A percentile compares a stretch with the other conserved stretches of the same genome.
Conservation (phyloP, 2,113 vertebrate genomes). For the Platysteira castanea region DNA sequence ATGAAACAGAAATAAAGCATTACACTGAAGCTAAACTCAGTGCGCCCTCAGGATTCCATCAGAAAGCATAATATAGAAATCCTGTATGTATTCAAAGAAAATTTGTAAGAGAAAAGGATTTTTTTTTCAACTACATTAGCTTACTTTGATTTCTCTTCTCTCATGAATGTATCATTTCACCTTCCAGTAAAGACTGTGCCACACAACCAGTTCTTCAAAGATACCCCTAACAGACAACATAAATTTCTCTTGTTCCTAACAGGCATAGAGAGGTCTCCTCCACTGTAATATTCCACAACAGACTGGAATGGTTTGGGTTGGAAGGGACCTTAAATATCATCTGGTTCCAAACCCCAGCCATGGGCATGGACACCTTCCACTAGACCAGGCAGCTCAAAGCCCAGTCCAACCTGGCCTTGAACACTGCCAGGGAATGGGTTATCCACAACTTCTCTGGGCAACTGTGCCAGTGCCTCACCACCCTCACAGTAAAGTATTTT, state of each 20-base stretch:
- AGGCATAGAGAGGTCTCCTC: not conserved
- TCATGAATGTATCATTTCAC: not conserved
- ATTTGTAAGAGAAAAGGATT: not conserved
- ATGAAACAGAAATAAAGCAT: not conserved
- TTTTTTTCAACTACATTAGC: not conserved
- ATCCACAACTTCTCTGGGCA: not conserved
- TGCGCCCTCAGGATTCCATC: not conserved
- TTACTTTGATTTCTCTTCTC: not conserved
- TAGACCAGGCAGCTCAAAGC: not conserved
- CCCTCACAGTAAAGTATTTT: not conserved
- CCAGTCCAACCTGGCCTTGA: not conserved
- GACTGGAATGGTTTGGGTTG: not conserved
- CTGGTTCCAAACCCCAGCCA: not conserved
- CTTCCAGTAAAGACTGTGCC: not conserved
- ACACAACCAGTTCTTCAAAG: not conserved
- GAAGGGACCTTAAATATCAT: not conserved
- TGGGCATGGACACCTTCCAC: not conserved
- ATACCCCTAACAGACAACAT: not conserved
- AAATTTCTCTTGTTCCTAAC: not conserved
- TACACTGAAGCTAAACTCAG: not conserved
- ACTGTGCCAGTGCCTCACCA: not conserved
- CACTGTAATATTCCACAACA: not conserved
- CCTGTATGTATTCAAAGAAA: not conserved
- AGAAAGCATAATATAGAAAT: not conserved
- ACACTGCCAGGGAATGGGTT: not conserved